Percentiles rank a stretch among this genome's conserved stretches.
These are phyloP conservation scores for Perca schrenkii DNA, from an alignment of 2,113 vertebrate species.

Conservation along the genomic window DNA sequence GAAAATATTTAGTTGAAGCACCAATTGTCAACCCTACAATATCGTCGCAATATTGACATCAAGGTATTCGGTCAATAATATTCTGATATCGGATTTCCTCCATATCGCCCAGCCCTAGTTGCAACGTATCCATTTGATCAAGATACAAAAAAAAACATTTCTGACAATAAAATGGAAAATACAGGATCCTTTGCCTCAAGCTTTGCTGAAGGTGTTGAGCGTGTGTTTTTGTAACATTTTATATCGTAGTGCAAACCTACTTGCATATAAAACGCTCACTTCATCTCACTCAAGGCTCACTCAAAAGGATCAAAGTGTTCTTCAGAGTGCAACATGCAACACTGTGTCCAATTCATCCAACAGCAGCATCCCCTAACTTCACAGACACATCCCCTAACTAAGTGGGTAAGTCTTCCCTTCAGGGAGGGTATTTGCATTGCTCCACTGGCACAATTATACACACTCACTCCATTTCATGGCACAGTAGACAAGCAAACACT, in stretches of 20 bases:
- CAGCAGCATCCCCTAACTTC: not conserved
- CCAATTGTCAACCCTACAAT: no score
- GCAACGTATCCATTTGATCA: not conserved
- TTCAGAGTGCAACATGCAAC: conserved; percentile 13
- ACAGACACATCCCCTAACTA: not conserved
- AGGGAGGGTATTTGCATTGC: conserved; percentile 54
- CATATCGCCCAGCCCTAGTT: not conserved
- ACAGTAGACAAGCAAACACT: conserved; percentile 72
- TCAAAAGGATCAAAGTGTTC: conserved; percentile 24
- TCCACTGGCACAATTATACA: conserved; percentile 48
- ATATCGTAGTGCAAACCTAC: not conserved
- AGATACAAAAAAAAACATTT: not conserved
- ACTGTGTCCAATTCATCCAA: conserved; percentile 22
- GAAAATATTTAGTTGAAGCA: no score
- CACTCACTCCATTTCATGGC: conserved; percentile 67
- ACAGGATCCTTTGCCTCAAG: not conserved
- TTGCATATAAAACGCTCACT: not conserved
- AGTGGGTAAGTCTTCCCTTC: conserved; percentile 14
- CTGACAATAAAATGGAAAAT: not conserved
- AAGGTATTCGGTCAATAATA: no score
- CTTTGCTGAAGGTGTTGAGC: not conserved
- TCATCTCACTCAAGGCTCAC: not conserved
- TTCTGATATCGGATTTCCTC: no score
- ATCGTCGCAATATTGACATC: no score
- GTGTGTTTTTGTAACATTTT: not conserved